Base-by-base conservation (phyloP, 2,797 vertebrate genomes). In the Hypotaenidia philippensis region DNA sequence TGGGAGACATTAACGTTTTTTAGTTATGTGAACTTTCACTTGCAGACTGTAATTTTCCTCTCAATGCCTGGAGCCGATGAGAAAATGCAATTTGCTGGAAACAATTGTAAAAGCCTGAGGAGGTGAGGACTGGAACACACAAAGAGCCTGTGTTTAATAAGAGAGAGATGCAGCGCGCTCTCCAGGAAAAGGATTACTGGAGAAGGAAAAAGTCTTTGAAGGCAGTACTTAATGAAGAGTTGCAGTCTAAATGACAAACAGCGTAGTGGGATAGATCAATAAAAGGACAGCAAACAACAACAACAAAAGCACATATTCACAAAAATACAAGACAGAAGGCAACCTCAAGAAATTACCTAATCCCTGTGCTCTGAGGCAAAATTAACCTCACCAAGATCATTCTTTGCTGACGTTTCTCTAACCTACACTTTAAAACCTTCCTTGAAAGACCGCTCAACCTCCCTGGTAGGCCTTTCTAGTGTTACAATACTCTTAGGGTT, bases 31-130 rank as follows among this genome's bases (percentile, higher is more conserved):
- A 57, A 89, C 64, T 79, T 84, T 63, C 59, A 57, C 34, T 87
- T 68, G 45, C 36, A 91, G 72, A 40, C 72, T 94, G 66, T 60
- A 60, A 70, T 94, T 96, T 90, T 90, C 82, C 20, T 70, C n/a
- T 87, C 66, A 63, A 8, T 57, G 61, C 70, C 76, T 79, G 32
- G 2, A 94, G 38, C 72, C 66, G 78, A 19, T 52, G 41, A 90
- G 56, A 60, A 91, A 90, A 88, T 1, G 47, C 41, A 77, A 23
- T 88, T 94, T 91, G 23, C 70, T 90, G 59, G 85, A 74, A 96
- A 91, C 63, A 93, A 23, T 14, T 90, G 26, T 50, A 63, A 84
- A 92, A 94, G 19, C 52, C 55, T 44, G 63, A 83, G 79, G 63
- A 91, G 59, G 19, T 84, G 16, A 77, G 74, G 41, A 65, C 59